These are phyloP conservation scores for Calosoma granatense DNA, from an alignment of 1,140 invertebrate genomes.

Conservation along the genomic window DNA sequence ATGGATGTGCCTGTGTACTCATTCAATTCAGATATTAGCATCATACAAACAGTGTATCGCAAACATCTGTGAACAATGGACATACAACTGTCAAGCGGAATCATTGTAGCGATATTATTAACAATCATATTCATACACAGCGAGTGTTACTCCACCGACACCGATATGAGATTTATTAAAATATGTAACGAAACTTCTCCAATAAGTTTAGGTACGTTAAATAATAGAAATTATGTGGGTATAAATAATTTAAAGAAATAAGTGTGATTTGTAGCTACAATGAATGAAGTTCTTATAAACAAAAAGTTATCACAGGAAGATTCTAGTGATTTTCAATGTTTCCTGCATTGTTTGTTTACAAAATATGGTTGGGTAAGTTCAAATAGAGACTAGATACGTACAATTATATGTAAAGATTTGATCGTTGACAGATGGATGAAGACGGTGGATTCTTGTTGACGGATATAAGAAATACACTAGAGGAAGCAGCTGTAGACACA, in stretches of 20 bases:
- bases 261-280: not conserved
- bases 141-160: not conserved
- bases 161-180: not conserved
- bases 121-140: not conserved
- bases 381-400: no score
- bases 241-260: not conserved
- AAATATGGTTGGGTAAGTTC: not conserved
- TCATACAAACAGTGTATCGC: no score
- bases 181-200: not conserved
- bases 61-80: no score
- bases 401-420: not conserved
- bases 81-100: no score
- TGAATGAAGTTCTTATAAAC: constrained; percentile 3
- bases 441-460: not conserved
- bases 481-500: not conserved
- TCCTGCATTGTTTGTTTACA: not conserved
- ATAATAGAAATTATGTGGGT: no score
- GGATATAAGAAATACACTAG: not conserved
- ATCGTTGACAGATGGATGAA: not conserved
- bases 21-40: no score
- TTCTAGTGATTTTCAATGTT: not conserved
- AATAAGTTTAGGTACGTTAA: constrained; percentile 3
- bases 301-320: not conserved
- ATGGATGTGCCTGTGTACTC: no score
- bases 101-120: no score